Base-by-base conservation (phyloP, 2,113 vertebrate genomes). In the Oreotrochilus melanogaster region DNA sequence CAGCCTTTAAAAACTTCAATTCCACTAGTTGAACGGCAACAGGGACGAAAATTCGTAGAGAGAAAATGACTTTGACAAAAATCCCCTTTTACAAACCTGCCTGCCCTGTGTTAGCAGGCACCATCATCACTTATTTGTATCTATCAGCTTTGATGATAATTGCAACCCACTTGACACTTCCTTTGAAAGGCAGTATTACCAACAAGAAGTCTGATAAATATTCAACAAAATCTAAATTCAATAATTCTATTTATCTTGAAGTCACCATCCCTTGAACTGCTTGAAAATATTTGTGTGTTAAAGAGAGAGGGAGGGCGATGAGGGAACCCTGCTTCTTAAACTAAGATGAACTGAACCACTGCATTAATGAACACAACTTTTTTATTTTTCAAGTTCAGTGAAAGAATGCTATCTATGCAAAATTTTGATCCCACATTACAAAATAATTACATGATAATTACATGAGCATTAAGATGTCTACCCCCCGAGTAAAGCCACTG, bases 401-500 rank as follows among this genome's bases (percentile, higher is more conserved):
- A 94, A 93, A 97, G 94, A 97, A 78, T 94, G 93, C 91, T 64
- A 43, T 94, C 87, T 43, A 95, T 95, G 97, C 97, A 97, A 97
- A 96, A 97, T 96, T 95, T 96, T 96, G 93, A 96, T 69, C 83
- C 96, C 94, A 91, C 89, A 89, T 96, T 96, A 95, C 97, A 97
- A 93, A 97, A 94, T 97, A 97, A 98, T 96, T 92, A 96, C 97
- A 95, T 71, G 92, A 91, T 94, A 95, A 97, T 97, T 96, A 95
- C 84, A 67, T 42, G 81, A 96, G 94, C 90, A 95, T 95, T 96
- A 95, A 97, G 97, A 98, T 95, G 94, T 97, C 96, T 95, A 97
- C 96, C 93, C 93, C 95, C 92, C 78, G 95, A 62, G 89, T 96
- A 97, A 94, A 83, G 92, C 61, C 60, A 70, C 67, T 57, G 93